Conservation (phyloP, 2,888 invertebrate genomes). For the Operophtera brumata region DNA sequence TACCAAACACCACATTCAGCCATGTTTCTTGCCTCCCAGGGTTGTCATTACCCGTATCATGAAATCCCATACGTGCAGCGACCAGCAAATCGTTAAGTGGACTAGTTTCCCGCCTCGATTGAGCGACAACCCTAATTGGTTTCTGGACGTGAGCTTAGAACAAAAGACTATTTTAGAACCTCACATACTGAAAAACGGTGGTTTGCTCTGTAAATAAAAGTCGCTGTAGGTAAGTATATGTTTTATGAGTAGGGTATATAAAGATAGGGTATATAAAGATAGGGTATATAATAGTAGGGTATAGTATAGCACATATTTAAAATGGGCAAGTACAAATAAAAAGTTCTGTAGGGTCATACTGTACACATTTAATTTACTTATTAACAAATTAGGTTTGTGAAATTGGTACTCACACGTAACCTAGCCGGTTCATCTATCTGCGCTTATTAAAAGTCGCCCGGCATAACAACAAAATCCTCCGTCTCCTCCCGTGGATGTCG, state of each 20-base stretch:
- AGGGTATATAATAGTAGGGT: no score
- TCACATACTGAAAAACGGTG: slow-evolving; percentile 11
- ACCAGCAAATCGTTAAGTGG: slow-evolving; percentile 58
- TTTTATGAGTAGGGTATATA: neutral
- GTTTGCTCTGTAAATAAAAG: slow-evolving; percentile 8
- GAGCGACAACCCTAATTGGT: slow-evolving; percentile 47
- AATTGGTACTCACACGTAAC: no score
- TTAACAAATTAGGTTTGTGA: no score
- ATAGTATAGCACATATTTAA: no score
- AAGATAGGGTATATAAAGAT: no score
- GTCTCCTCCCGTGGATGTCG: no score
- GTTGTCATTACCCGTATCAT: slow-evolving; percentile 40
- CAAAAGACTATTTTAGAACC: slow-evolving; percentile 26
- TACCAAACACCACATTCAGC: slow-evolving; percentile 16
- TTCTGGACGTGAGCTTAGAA: slow-evolving; percentile 30
- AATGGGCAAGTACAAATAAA: neutral
- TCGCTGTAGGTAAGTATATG: neutral
- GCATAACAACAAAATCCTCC: no score
- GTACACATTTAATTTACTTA: no score
- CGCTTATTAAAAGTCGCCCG: no score
- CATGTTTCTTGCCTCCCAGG: slow-evolving; percentile 27
- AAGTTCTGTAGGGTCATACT: no score
- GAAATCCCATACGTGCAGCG: slow-evolving; percentile 34
- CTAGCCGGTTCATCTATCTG: no score
- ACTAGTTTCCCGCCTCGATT: slow-evolving; percentile 43